A percentile compares a stretch with the other conserved stretches of the same genome.
Conservation (phyloP, 1,140 invertebrate species). For the Schlechtendalia chinensis region DNA sequence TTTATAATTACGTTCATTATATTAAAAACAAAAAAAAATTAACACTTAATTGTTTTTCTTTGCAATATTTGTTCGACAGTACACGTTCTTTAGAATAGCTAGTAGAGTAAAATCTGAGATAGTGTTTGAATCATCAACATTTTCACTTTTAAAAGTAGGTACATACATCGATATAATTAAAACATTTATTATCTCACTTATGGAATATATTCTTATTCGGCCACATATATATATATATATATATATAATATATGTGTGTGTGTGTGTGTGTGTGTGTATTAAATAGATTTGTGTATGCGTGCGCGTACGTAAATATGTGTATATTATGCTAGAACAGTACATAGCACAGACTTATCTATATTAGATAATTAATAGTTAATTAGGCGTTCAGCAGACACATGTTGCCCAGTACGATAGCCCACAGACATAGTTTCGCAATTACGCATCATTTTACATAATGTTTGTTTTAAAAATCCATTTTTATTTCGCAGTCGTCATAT, state of each 20-base stretch:
- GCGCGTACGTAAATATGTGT: background rate
- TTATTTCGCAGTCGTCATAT: constrained; percentile 29
- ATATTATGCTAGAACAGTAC: background rate
- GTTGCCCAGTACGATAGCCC: background rate
- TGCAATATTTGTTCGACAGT: too few species aligned
- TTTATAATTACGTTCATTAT: too few species aligned
- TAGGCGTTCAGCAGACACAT: background rate
- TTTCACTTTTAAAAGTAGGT: too few species aligned
- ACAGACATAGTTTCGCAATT: constrained; percentile 37
- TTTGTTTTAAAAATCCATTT: constrained; percentile 44
- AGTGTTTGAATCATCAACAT: too few species aligned
- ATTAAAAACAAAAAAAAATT: too few species aligned
- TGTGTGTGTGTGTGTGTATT: background rate
- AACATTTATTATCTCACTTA: too few species aligned
- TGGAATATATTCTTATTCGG: too few species aligned
- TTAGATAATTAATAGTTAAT: constrained; percentile 22
- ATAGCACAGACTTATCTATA: background rate
- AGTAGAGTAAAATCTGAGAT: too few species aligned
- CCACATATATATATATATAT: background rate
- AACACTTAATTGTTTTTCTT: too few species aligned
- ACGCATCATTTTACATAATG: constrained; percentile 43
- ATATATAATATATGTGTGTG: background rate
- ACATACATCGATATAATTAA: too few species aligned
- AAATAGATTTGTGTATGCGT: background rate
- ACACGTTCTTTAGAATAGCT: too few species aligned